A percentile compares a stretch with the other conserved stretches of the same genome.
These are phyloP conservation scores for Penaeus indicus DNA, from an alignment of 1,140 invertebrate species.

Conservation along the genomic window DNA sequence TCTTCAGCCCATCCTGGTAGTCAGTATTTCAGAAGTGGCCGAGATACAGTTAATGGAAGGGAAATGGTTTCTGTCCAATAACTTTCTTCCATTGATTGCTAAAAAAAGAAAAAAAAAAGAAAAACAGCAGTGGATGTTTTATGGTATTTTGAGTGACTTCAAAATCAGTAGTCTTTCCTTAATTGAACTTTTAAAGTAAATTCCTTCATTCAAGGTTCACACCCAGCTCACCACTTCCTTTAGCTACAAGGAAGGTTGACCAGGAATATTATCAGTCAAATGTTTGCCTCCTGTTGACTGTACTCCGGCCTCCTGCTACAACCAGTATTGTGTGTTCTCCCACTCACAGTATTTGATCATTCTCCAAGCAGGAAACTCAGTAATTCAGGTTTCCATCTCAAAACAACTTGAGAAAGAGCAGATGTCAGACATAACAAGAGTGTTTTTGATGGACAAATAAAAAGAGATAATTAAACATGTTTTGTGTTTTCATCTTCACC, in stretches of 20 bases:
- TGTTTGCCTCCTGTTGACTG: slow-evolving; percentile 19
- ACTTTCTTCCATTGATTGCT: background rate
- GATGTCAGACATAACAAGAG: slow-evolving; percentile 52
- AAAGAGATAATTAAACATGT: slow-evolving; percentile 16
- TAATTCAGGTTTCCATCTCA: slow-evolving; percentile 40
- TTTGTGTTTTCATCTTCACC: background rate
- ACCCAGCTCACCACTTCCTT: too few relatives aligned
- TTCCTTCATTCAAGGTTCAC: too few relatives aligned
- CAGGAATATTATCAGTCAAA: too few relatives aligned
- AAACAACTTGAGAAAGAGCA: slow-evolving; percentile 39
- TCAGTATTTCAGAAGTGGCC: slow-evolving; percentile 49
- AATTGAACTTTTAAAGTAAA: too few relatives aligned
- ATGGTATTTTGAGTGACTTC: too few relatives aligned
- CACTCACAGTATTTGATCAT: slow-evolving; percentile 45
- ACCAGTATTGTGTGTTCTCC: slow-evolving; percentile 50
- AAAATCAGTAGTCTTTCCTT: too few relatives aligned
- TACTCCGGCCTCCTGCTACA: slow-evolving; percentile 32
- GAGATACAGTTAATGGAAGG: slow-evolving; percentile 37
- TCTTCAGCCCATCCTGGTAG: slow-evolving; percentile 46
- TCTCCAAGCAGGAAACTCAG: slow-evolving; percentile 30
- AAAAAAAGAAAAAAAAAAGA: background rate
- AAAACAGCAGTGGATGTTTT: too few relatives aligned
- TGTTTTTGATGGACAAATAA: slow-evolving; percentile 60
- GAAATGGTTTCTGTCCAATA: background rate
- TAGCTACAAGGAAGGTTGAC: too few relatives aligned